phyloP scores from a whole-genome alignment of 1,140 invertebrate genomes.

The Drosophila navojoa region DNA sequence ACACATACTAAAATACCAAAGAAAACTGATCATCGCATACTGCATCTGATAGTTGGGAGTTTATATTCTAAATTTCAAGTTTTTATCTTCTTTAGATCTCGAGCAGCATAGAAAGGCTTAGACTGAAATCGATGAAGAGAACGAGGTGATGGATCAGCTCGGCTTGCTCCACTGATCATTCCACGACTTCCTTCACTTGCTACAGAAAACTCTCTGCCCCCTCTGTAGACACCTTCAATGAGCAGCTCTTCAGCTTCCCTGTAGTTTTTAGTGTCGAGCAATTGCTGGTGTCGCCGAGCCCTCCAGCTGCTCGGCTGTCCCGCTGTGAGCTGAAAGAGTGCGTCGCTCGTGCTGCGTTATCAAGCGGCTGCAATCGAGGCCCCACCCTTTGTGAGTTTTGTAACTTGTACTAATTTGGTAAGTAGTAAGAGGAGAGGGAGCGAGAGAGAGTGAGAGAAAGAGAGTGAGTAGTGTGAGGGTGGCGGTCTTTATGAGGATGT shows the following conservation, averaged over 20 bases:
- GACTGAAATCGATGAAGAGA: too few relatives aligned
- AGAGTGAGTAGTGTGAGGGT: slow-evolving; percentile 22
- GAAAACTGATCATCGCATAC: too few relatives aligned
- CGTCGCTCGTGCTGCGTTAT: slow-evolving; percentile 50
- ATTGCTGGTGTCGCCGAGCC: background rate
- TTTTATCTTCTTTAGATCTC: too few relatives aligned
- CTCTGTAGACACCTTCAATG: too few relatives aligned
- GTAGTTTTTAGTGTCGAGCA: background rate
- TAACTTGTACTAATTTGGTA: slow-evolving; percentile 70
- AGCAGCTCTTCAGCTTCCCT: background rate
- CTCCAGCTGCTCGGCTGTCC: background rate
- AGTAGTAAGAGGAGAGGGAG: slow-evolving; percentile 9
- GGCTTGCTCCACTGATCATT: too few relatives aligned
- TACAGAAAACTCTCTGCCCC: too few relatives aligned
- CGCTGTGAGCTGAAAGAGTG: slow-evolving; percentile 10
- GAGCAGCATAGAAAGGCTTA: too few relatives aligned
- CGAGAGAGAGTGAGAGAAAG: background rate
- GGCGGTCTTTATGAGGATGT: slow-evolving; percentile 65
- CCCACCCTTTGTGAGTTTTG: slow-evolving; percentile 19
- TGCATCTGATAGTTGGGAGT: too few relatives aligned
- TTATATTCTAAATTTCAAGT: too few relatives aligned
- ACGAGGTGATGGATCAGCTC: too few relatives aligned
- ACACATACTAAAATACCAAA: too few relatives aligned
- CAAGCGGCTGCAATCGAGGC: slow-evolving; percentile 59
- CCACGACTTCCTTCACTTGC: too few relatives aligned